Evolutionary conservation across 2,888 invertebrate species (phyloP).

Genomic region (Amphipyra tragopoginis): DNA sequence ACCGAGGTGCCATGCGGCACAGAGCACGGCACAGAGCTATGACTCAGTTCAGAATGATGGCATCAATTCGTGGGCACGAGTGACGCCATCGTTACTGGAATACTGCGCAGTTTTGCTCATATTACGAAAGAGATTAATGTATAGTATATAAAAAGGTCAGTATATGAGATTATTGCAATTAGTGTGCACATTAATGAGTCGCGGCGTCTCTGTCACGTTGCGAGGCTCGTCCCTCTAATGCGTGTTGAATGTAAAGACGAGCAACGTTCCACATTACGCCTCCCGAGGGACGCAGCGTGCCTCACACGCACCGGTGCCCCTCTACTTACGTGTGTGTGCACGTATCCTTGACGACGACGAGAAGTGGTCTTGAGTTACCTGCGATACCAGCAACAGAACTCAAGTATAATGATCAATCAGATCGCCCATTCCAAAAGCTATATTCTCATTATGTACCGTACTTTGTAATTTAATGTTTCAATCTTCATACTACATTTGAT

Average conservation of each 20-base stretch:
- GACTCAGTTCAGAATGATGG: constrained; percentile 78
- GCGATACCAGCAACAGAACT: constrained; percentile 1
- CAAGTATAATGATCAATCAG: constrained; percentile 22
- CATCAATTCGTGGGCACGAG: constrained; percentile 67
- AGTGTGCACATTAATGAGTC: constrained; percentile 62
- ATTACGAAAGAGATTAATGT: constrained; percentile 47
- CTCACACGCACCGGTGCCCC: constrained; percentile 26
- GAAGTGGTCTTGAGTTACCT: constrained; percentile 26
- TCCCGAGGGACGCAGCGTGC: constrained; percentile 67
- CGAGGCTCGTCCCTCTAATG: constrained; percentile 73
- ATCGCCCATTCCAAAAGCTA: constrained; percentile 15
- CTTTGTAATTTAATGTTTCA: constrained; percentile 18
- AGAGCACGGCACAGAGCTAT: constrained; percentile 62
- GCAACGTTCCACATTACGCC: constrained; percentile 75
- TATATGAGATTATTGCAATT: constrained; percentile 59
- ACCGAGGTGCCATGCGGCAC: constrained; percentile 56
- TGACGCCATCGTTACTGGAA: constrained; percentile 59
- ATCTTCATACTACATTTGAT: constrained; percentile 34
- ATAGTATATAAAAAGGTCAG: constrained; percentile 52
- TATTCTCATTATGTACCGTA: constrained; percentile 7
- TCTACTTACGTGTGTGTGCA: constrained; percentile 9
- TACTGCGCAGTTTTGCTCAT: constrained; percentile 64
- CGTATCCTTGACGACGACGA: constrained; percentile 20
- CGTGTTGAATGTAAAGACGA: constrained; percentile 80
- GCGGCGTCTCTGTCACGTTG: constrained; percentile 67